These are phyloP conservation scores for Trissolcus brochymenae DNA, from an alignment of 2,888 invertebrate species.

Conservation along the genomic window DNA sequence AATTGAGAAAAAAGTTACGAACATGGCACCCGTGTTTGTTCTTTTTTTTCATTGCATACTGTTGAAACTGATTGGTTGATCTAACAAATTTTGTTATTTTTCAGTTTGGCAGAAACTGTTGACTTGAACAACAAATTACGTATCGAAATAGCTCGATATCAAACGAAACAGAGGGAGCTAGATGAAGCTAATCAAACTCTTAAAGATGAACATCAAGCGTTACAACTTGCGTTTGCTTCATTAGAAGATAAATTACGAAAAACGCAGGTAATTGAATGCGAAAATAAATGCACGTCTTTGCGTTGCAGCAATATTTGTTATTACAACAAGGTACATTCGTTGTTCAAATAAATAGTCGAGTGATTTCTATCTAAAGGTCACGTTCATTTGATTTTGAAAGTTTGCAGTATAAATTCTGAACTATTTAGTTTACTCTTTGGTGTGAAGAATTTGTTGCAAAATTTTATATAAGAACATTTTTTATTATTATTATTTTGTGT, in stretches of 20 bases:
- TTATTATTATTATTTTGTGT: too few species aligned
- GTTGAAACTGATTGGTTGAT: background rate
- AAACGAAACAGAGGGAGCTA: slow-evolving; percentile 84
- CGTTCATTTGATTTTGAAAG: too few species aligned
- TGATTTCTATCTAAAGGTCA: too few species aligned
- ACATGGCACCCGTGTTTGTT: background rate
- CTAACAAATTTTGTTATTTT: slow-evolving; percentile 12
- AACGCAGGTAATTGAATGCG: slow-evolving; percentile 80
- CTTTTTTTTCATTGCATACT: background rate
- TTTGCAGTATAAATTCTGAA: too few species aligned
- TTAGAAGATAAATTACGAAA: slow-evolving; percentile 93
- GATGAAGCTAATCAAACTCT: slow-evolving; percentile 91
- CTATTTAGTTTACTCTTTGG: too few species aligned
- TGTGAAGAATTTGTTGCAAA: too few species aligned
- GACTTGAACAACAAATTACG: slow-evolving; percentile 82
- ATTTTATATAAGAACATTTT: too few species aligned
- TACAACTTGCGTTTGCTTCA: slow-evolving; percentile 92
- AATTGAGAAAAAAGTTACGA: background rate
- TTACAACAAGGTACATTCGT: too few species aligned
- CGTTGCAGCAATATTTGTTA: too few species aligned
- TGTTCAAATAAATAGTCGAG: too few species aligned
- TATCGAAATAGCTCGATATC: slow-evolving; percentile 85
- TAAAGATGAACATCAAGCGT: slow-evolving; percentile 95
- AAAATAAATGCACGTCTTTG: too few species aligned
- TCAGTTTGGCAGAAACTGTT: slow-evolving; percentile 83